A percentile compares a stretch with the other conserved stretches of the same genome.
Conservation (phyloP, 53 echinoderm and acorn worm species). For the Crossaster papposus region DNA sequence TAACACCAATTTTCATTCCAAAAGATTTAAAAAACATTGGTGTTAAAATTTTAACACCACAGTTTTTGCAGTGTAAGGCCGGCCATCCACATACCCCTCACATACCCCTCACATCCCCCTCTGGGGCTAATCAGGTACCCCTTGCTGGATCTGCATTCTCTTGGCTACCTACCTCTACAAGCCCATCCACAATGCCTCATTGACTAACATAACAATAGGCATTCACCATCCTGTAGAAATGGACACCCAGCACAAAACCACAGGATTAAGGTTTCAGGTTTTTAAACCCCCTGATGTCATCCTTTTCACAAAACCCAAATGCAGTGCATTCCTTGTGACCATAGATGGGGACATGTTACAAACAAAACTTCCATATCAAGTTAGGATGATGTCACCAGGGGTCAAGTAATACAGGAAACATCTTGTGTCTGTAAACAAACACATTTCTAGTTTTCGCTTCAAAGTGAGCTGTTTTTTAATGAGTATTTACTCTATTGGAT, state of each 20-base stretch:
- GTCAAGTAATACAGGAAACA: too few species aligned
- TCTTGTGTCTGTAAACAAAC: neutral
- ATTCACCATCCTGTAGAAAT: neutral
- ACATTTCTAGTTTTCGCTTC: neutral
- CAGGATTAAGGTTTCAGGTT: too few species aligned
- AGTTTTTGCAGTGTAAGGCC: too few species aligned
- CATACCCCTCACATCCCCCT: neutral
- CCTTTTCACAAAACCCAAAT: constrained; percentile 7
- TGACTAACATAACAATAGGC: neutral
- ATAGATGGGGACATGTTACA: too few species aligned
- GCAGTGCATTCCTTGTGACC: too few species aligned
- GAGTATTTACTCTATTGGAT: neutral
- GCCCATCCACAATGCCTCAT: neutral
- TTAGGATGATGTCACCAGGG: too few species aligned
- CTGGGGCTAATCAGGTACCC: neutral
- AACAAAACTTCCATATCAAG: too few species aligned
- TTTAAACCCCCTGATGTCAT: neutral
- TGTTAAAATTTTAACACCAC: neutral
- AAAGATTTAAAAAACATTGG: too few species aligned
- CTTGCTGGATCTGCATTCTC: neutral
- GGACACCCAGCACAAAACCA: neutral
- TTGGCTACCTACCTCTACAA: constrained; percentile 1
- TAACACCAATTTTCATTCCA: too few species aligned
- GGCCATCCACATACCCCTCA: neutral
- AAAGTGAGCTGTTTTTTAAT: neutral